Percentiles rank a stretch among this genome's conserved stretches.
These are phyloP conservation scores for Bombyx mandarina DNA, from an alignment of 1,140 invertebrate genomes.

Conservation along the genomic window DNA sequence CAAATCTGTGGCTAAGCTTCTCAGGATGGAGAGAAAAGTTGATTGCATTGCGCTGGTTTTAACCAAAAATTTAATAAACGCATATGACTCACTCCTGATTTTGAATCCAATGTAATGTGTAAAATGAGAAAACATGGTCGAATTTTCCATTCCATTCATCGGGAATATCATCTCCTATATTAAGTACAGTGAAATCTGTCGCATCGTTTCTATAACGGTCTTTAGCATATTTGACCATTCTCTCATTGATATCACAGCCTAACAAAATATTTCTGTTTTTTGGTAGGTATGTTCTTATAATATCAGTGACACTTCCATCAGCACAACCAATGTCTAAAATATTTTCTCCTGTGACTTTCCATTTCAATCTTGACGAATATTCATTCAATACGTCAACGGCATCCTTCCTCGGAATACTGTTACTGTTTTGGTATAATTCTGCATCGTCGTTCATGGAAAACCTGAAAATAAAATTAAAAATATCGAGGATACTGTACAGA, in stretches of 20 bases:
- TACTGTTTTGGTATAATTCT: not conserved
- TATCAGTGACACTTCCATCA: slow-evolving; percentile 4
- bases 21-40: too few species aligned
- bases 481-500: too few species aligned
- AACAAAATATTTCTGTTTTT: not conserved
- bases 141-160: slow-evolving; percentile 1
- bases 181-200: slow-evolving; percentile 1
- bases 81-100: slow-evolving; percentile 6
- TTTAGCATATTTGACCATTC: slow-evolving; percentile 5
- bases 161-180: slow-evolving; percentile 3
- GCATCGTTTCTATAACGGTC: not conserved
- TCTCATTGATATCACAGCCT: slow-evolving; percentile 3
- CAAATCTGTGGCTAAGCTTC: too few species aligned
- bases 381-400: not conserved
- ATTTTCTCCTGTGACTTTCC: not conserved
- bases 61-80: too few species aligned
- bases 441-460: slow-evolving; percentile 1
- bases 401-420: not conserved
- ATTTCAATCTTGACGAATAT: slow-evolving; percentile 1
- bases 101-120: slow-evolving; percentile 4
- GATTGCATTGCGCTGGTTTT: too few species aligned
- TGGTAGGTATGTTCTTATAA: not conserved
- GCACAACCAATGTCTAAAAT: slow-evolving; percentile 2
- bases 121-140: slow-evolving; percentile 6
- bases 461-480: not conserved